Base-by-base conservation (phyloP, 2,797 vertebrate genomes). In the Lophotriccus pileatus region DNA sequence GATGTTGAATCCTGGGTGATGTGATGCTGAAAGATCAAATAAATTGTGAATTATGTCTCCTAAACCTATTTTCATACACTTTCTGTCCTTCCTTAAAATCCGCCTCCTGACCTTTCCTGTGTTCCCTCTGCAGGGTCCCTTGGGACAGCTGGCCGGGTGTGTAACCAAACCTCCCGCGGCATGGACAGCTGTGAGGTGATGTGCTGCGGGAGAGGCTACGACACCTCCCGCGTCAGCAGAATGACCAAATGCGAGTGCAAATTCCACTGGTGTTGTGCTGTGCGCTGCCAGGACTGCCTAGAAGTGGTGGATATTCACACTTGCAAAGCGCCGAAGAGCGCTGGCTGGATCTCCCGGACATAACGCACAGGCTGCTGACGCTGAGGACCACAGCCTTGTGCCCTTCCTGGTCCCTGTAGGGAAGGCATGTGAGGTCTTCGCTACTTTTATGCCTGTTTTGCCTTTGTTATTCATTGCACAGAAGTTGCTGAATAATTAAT, bases 221-320 rank as follows among this genome's bases (percentile, higher is more conserved):
- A 99, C 97, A 99, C 99, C 6, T 98, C 99, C 9, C 98, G 98
- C 0, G 90, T 99, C 94, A 99, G 98, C 94, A 98, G 97, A 44
- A 98, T 98, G 97, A 98, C 98, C 30, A 99, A 99, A 91, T 99
- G 99, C 0, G 99, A 99, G 97, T 99, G 99, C 96, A 99, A 99
- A 91, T 99, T 99, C 98, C 99, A 99, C 94, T 99, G 99, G 99
- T 99, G 99, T 76, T 99, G 99, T 30, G 98, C 99, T 0, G 99
- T 99, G 94, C 98, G 96, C 97, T 99, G 99, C 97, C 98, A 98
- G 62, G 99, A 99, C 98, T 99, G 99, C 93, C 98, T 98, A 14
- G 98, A 99, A 64, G 98, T 98, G 96, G 97, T 99, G 34, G 99
- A 99, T 10, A 96, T 99, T 84, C 99, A 99, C 98, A 99, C 99